Evolutionary conservation across 1,140 invertebrate genomes (phyloP), one percentile per base, ranked within the genome.

Genomic region (Heliconius melpomene): DNA sequence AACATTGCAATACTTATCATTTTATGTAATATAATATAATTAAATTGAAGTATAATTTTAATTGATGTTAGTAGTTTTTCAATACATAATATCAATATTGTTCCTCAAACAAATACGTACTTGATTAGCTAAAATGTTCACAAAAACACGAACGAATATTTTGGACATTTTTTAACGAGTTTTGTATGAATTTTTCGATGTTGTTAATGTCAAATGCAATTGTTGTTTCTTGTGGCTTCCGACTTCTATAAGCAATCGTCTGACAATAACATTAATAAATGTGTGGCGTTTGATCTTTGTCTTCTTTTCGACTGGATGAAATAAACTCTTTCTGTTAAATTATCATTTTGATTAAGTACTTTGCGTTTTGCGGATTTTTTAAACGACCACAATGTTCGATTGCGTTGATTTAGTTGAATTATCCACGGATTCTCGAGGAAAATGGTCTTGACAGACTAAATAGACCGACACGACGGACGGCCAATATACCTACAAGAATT

Each of bases 161-260:
- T 88, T 86, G 85, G 86, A 80, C 79, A 85, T 87, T 88, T 89
- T 89, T 90, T 85, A 84, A 82, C 75, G 82, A 66, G 60, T 89
- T 88, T 90, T 83, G 85, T 88, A 83, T 80, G 77, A 80, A 83
- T 89, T 89, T 90, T 90, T 89, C 57, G 77, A 90, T 88, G 89
- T 90, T 90, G 82, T 88, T 84, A 71, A 83, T 60, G 66, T 80
- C 60, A 78, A 74, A 73, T 79, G 36, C 72, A 81, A 60, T 75
- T 75, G 76, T 81, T 78, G 66, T 76, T 76, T 75, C 79, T 80
- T 18, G 77, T 74, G 40, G 72, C 77, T 74, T 79, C 77, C 74
- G 18, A 76, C 26, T 66, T 80, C 79, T 72, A 46, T 79, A 90
- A 91, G 89, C 90, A 90, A 90, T 90, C 77, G 78, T 89, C 46